phyloP scores from a whole-genome alignment of 2,888 invertebrate genomes.

The Smittia aterrima region DNA sequence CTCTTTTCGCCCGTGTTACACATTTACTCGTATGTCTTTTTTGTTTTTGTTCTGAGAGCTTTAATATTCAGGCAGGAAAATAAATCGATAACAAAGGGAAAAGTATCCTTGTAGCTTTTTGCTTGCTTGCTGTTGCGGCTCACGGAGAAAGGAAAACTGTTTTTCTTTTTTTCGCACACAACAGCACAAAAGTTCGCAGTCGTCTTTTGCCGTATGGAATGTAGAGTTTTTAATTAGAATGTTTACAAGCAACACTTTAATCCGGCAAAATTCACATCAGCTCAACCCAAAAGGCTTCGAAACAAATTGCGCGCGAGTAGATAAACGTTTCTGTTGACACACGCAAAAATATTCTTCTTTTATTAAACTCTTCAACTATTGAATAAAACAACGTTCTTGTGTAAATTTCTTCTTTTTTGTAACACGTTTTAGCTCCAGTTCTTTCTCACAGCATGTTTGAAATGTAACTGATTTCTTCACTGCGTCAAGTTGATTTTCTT shows the following conservation, averaged over 20 bases:
- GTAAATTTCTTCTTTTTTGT: not conserved
- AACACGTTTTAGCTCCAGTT: conserved; percentile 16
- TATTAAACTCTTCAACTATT: not conserved
- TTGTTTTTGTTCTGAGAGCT: conserved; percentile 29
- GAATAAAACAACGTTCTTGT: not conserved
- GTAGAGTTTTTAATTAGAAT: conserved; percentile 9
- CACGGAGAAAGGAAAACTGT: not conserved
- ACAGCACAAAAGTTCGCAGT: not conserved
- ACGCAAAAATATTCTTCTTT: not conserved
- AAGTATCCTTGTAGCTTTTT: conserved; percentile 19
- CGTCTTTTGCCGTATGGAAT: not conserved
- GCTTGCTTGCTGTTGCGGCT: not conserved
- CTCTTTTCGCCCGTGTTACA: conserved; percentile 6
- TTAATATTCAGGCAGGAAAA: conserved; percentile 37
- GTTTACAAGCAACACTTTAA: conserved; percentile 16
- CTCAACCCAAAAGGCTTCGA: conserved; percentile 6
- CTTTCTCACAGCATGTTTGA: conserved; percentile 30
- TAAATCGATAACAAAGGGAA: conserved; percentile 39
- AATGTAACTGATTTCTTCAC: conserved; percentile 32
- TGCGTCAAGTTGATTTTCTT: conserved; percentile 37
- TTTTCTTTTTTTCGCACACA: conserved; percentile 17
- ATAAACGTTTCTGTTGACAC: not conserved
- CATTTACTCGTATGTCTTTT: conserved; percentile 27
- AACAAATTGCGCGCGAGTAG: not conserved
- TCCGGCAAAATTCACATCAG: not conserved